Evolutionary conservation across 2,113 vertebrate species (phyloP), one percentile per base, ranked within the genome.

Genomic region (Nyctereutes procyonoides): DNA sequence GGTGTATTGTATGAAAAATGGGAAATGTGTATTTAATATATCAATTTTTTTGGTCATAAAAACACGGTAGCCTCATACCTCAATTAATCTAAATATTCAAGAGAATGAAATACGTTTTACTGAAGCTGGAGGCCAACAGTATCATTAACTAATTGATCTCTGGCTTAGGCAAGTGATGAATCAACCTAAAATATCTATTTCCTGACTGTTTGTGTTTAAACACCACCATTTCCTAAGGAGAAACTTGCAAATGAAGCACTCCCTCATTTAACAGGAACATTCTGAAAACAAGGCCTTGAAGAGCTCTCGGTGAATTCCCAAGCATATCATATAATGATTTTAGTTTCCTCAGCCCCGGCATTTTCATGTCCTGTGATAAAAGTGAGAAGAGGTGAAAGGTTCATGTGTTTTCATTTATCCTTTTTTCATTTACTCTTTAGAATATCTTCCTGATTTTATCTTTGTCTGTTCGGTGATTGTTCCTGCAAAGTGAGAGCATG

Each of bases 41-140:
- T 71, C 95, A 96, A 88, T 76, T 97, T 97, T 98, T 97, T 98
- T 97, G 98, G 96, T 95, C 94, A 97, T 84, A 83, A 98, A 96
- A 98, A 93, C 86, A 97, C 92, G 32, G 80, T 90, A 95, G 96
- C 96, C 95, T 97, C 97, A 96, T 98, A 74, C 74, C 74, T 97
- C 98, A 98, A 99, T 98, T 98, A 98, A 98, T 98, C 97, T 98
- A 98, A 99, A 98, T 98, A 98, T 97, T 98, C 96, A 98, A 96
- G 95, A 98, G 97, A 93, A 98, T 98, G 98, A 98, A 98, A 98
- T 98, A 97, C 90, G 98, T 98, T 98, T 98, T 98, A 97, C 92
- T 95, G 76, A 98, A 97, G 98, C 90, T 96, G 85, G 95, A 98
- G 97, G 96, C 96, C 97, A 98, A 97, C 96, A 89, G 97, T 98